These are phyloP conservation scores for Daphoenositta chrysoptera DNA, from an alignment of 2,113 vertebrate species.

Conservation along the genomic window DNA sequence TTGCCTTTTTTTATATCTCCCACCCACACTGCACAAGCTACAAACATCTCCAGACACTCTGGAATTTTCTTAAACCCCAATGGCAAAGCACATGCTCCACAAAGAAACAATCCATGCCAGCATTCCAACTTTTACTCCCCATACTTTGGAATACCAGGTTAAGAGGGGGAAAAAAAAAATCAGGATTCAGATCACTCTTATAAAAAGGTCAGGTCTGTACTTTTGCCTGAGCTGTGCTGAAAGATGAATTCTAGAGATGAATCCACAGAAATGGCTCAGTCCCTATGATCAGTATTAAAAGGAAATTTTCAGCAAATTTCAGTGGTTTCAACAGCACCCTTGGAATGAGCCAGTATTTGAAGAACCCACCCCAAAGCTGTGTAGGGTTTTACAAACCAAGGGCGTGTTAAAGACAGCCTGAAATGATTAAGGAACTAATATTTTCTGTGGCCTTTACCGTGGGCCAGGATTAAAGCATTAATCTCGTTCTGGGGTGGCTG, in stretches of 20 bases:
- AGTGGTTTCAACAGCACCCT: neutral
- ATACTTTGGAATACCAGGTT: neutral
- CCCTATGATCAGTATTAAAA: neutral
- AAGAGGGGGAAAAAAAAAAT: neutral
- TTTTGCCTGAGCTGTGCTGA: neutral
- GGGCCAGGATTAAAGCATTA: neutral
- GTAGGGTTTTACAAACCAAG: neutral
- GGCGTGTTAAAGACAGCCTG: neutral
- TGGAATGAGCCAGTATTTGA: neutral
- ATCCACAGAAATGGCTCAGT: neutral
- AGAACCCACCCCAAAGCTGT: neutral
- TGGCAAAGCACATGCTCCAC: fast-evolving
- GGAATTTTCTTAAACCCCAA: neutral
- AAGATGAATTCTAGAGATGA: neutral
- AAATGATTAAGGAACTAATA: neutral
- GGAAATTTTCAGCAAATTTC: neutral
- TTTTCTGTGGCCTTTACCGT: neutral
- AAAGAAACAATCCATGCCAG: neutral
- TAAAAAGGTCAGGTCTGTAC: neutral
- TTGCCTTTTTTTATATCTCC: neutral
- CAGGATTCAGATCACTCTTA: neutral
- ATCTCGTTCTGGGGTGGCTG: neutral
- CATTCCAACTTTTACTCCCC: neutral
- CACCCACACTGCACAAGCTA: neutral
- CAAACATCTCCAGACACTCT: neutral